Evolutionary conservation across 2,113 vertebrate genomes (phyloP), one percentile per base, ranked within the genome.

Genomic region (Hippoglossus stenolepis): DNA sequence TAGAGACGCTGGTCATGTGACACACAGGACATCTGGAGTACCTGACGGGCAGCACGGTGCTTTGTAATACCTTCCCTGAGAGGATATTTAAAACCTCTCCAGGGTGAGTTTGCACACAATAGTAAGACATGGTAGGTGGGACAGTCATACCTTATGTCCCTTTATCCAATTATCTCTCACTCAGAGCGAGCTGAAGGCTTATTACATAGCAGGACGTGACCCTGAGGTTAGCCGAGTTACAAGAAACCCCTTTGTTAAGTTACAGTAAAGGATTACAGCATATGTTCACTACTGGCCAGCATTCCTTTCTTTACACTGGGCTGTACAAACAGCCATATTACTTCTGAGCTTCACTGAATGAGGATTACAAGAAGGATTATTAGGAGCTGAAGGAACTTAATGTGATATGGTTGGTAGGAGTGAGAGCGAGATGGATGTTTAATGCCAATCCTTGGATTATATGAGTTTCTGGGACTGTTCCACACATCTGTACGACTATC

Each of bases 141-240:
- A 51, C 56, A 60, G 79, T 17, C 64, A 58, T 35, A 72, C 53
- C 64, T n/a, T 45, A 70, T 24, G 75, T 65, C 72, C 70, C 17
- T 47, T 77, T 47, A 87, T 79, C 83, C 78, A 75, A 63, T 82
- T 71, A 85, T 64, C 65, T 40, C 35, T 77, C 54, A 14, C 70
- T 70, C 24, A 18, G 53, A 43, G 10, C n/a, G 61, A 79, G 9
- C 47, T 72, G 21, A 6, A 65, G 51, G 51, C 40, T 75, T 24
- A 57, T 15, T 31, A 28, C 14, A 64, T 4, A 49, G 56, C 70
- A 65, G 57, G 2, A 20, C 6, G 17, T 47, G 68, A 75, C n/a
- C 75, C 51, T 0, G 35, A 69, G 62, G 56, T 73, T 35, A 40
- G 59, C 35, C 3, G 6, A 12, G n/a, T 40, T 31, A 72, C 47